phyloP scores from a whole-genome alignment of 1,140 invertebrate species.

The Drosophila pruinosa region DNA sequence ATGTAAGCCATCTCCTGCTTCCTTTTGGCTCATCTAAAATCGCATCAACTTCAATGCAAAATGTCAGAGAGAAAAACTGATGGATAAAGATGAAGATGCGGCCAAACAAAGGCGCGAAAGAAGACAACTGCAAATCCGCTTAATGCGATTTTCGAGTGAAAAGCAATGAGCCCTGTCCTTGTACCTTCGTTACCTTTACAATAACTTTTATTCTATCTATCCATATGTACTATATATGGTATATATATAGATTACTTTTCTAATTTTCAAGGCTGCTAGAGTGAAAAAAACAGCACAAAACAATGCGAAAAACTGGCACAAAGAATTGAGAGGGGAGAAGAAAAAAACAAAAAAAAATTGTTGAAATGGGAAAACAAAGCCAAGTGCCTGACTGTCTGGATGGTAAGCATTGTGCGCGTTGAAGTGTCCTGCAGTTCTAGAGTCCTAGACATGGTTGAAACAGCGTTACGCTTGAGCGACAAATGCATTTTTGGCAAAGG shows the following conservation, averaged over 20 bases:
- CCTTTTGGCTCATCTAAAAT: constrained; percentile 18
- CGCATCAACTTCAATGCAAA: constrained; percentile 21
- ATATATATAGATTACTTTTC: constrained; percentile 5
- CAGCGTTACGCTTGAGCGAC: constrained; percentile 35
- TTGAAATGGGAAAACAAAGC: constrained; percentile 45
- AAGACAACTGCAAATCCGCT: constrained; percentile 44
- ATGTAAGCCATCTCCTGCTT: constrained; percentile 11
- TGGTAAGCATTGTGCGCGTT: constrained; percentile 53
- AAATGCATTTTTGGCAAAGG: constrained; percentile 58
- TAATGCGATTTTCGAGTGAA: constrained; percentile 78
- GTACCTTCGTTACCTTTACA: not conserved
- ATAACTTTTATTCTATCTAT: not conserved
- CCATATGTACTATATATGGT: not conserved
- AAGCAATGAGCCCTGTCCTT: constrained; percentile 55
- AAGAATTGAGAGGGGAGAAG: constrained; percentile 35
- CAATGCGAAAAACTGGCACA: constrained; percentile 66
- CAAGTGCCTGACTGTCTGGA: constrained; percentile 72
- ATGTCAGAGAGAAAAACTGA: constrained; percentile 19
- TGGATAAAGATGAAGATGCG: constrained; percentile 56
- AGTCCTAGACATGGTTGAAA: constrained; percentile 32
- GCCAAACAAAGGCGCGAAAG: constrained; percentile 45
- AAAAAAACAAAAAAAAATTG: constrained; percentile 32
- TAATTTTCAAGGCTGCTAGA: constrained; percentile 61
- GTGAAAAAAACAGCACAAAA: constrained; percentile 39
- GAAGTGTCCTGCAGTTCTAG: constrained; percentile 49